Conservation (phyloP, 1,140 invertebrate species). For the Holotrichia oblita region DNA sequence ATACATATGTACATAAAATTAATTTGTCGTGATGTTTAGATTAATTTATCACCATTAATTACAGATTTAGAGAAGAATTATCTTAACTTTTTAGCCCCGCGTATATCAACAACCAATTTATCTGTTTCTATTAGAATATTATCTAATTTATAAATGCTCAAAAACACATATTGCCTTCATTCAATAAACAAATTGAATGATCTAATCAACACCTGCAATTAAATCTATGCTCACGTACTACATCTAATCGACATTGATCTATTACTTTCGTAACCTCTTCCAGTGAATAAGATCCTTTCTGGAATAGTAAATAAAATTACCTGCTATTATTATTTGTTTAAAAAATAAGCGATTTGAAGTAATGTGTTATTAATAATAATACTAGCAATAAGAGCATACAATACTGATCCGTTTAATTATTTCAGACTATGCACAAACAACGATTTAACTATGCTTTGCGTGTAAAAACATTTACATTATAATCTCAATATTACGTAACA, state of each 20-base stretch:
- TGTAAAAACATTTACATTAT: constrained; percentile 8
- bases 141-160: neutral
- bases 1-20: too few species aligned
- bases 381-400: neutral
- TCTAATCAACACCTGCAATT: neutral
- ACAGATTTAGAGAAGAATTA: neutral
- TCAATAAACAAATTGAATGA: constrained; percentile 7
- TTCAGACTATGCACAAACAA: neutral
- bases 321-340: neutral
- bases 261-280: neutral
- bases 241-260: neutral
- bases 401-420: neutral
- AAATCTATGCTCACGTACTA: neutral
- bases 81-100: neutral
- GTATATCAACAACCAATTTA: neutral
- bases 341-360: neutral
- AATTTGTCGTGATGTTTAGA: too few species aligned
- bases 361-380: neutral
- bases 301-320: neutral
- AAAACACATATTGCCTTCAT: neutral
- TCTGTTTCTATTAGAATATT: neutral
- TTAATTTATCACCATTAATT: too few species aligned
- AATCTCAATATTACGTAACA: neutral
- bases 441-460: neutral
- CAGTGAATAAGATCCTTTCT: neutral